A percentile compares a stretch with the other conserved stretches of the same genome.
Conservation (phyloP, 2,888 invertebrate species). For the Mactromeris polynyma region DNA sequence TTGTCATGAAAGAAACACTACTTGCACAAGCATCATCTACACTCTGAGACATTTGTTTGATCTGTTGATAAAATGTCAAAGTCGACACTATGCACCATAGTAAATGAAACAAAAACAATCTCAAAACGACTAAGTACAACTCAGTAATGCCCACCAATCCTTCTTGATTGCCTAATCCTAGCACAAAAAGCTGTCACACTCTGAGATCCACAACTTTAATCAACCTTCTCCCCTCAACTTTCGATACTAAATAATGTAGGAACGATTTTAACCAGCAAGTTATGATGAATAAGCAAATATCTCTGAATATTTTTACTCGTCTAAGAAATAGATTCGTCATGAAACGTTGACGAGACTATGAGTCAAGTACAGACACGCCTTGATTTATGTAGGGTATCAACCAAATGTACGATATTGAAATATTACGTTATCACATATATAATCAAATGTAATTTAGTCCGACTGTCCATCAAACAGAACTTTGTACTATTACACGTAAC, state of each 20-base stretch:
- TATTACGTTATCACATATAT: neutral
- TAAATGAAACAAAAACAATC: constrained; percentile 15
- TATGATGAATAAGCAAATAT: too few species aligned
- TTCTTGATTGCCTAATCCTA: neutral
- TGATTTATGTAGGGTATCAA: too few species aligned
- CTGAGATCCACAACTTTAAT: neutral
- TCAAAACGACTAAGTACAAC: constrained; percentile 12
- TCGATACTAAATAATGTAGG: neutral
- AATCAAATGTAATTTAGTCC: neutral
- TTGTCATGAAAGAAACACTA: neutral
- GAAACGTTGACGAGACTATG: too few species aligned
- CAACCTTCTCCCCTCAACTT: neutral
- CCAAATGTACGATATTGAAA: neutral
- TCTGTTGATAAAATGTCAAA: neutral
- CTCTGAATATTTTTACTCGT: too few species aligned
- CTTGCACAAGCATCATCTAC: neutral
- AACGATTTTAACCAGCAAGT: neutral
- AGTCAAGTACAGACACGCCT: too few species aligned
- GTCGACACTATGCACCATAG: constrained; percentile 8
- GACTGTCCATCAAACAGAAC: neutral
- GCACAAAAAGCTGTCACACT: neutral
- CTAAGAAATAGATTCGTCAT: too few species aligned
- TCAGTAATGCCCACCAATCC: constrained; percentile 40
- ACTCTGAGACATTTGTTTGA: neutral
- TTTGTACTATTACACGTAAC: neutral